Conservation (phyloP, 1,140 invertebrate genomes). For the Tigriopus japonicus region DNA sequence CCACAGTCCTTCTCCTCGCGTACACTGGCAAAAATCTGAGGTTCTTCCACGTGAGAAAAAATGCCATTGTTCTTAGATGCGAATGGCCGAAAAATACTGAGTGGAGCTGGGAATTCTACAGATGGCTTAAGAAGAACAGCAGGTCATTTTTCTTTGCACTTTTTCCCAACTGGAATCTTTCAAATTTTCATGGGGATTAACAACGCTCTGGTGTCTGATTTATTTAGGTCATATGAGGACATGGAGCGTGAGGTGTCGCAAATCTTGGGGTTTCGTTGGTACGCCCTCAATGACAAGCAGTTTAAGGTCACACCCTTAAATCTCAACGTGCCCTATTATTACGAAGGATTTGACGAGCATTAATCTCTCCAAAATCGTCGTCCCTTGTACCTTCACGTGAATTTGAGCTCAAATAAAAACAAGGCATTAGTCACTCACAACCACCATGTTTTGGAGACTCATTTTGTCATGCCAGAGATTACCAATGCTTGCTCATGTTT, state of each 20-base stretch:
- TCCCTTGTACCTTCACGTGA: too few species aligned
- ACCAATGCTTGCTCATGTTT: too few species aligned
- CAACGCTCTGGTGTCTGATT: not conserved
- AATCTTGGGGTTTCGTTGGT: slow-evolving; percentile 14
- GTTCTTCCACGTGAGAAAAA: slow-evolving; percentile 44
- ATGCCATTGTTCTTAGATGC: slow-evolving; percentile 28
- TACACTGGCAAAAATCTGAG: slow-evolving; percentile 40
- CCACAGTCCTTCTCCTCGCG: slow-evolving; percentile 52
- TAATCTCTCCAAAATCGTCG: too few species aligned
- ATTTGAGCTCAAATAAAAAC: too few species aligned
- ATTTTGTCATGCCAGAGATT: too few species aligned
- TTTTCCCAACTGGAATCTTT: too few species aligned
- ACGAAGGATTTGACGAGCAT: slow-evolving; percentile 13
- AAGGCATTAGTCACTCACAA: too few species aligned
- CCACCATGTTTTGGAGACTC: too few species aligned
- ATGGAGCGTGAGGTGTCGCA: slow-evolving; percentile 14
- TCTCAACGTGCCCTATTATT: slow-evolving; percentile 12
- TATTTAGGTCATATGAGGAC: slow-evolving; percentile 5
- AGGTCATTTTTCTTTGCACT: not conserved
- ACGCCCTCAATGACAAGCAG: slow-evolving; percentile 13
- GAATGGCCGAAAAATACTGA: slow-evolving; percentile 12
- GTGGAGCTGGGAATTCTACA: slow-evolving; percentile 13
- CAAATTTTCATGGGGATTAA: not conserved
- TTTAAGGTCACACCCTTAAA: slow-evolving; percentile 13
- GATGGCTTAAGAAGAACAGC: slow-evolving; percentile 10